Conservation (phyloP, 2,888 invertebrate genomes). For the Willowsia nigromaculata region DNA sequence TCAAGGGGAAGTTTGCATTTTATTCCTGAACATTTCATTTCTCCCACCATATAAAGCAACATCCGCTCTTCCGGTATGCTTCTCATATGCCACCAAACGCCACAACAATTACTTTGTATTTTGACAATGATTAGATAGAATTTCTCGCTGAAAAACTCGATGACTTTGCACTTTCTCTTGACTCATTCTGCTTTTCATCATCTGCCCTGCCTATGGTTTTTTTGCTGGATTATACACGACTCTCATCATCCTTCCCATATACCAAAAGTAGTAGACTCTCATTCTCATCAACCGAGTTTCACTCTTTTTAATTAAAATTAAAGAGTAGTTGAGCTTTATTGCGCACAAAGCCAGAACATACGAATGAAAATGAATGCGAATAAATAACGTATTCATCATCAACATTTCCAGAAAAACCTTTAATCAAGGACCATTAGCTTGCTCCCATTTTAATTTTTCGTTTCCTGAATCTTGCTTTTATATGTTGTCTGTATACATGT, state of each 20-base stretch:
- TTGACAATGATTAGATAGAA: background rate
- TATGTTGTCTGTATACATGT: background rate
- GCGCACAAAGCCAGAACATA: background rate
- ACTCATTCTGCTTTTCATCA: background rate
- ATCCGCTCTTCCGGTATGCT: slow-evolving; percentile 37
- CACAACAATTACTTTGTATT: slow-evolving; percentile 2
- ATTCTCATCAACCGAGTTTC: background rate
- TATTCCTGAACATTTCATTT: slow-evolving; percentile 23
- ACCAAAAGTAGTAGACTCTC: no score
- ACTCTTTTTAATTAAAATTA: slow-evolving; percentile 36
- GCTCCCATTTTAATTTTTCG: slow-evolving; percentile 8
- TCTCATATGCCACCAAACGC: slow-evolving; percentile 27
- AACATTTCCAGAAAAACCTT: background rate
- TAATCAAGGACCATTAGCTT: background rate
- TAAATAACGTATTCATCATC: slow-evolving; percentile 35
- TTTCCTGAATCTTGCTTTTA: background rate
- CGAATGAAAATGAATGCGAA: background rate
- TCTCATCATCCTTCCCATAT: background rate
- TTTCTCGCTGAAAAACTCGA: background rate
- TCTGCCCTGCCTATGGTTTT: background rate
- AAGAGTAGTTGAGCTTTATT: background rate
- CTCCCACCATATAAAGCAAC: background rate
- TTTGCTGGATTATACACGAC: background rate
- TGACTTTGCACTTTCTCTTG: slow-evolving; percentile 49
- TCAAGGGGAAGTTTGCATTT: slow-evolving; percentile 55